Conservation (phyloP, 2,113 vertebrate genomes). For the Varanus salvator region DNA sequence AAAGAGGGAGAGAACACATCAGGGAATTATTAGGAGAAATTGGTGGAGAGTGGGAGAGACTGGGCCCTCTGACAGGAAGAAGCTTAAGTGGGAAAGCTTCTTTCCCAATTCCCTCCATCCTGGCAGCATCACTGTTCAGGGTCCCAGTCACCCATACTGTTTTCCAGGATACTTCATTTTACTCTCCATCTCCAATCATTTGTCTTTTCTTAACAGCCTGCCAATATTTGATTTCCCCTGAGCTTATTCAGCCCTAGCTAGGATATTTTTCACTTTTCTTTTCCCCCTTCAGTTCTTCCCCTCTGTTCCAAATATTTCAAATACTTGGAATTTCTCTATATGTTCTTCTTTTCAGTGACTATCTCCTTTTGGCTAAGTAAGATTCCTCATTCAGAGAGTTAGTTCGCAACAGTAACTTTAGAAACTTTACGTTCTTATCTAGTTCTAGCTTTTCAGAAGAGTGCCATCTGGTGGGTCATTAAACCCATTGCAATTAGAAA, state of each 20-base stretch:
- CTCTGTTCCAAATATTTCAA: too few species aligned
- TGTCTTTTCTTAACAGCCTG: neutral
- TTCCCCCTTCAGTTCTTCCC: too few species aligned
- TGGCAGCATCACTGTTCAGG: neutral
- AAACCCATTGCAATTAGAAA: constrained; percentile 38
- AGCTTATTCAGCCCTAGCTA: neutral
- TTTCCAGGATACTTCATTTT: neutral
- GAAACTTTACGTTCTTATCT: neutral
- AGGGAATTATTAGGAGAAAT: too few species aligned
- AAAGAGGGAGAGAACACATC: too few species aligned
- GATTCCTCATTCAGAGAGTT: neutral
- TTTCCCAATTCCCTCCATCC: too few species aligned
- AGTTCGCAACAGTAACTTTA: neutral
- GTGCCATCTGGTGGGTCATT: constrained; percentile 60
- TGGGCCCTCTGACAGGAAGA: too few species aligned
- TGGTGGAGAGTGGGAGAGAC: too few species aligned
- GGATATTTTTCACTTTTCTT: neutral
- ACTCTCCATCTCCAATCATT: neutral
- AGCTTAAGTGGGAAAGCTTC: too few species aligned
- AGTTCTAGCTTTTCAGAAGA: neutral
- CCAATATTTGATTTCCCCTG: neutral
- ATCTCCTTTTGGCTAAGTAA: neutral
- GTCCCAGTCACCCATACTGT: neutral
- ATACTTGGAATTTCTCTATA: neutral
- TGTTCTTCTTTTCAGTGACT: neutral